A percentile compares a stretch with the other conserved stretches of the same genome.
Evolutionary conservation across 2,113 vertebrate genomes (phyloP).

Genomic region (Ptyas mucosa): DNA sequence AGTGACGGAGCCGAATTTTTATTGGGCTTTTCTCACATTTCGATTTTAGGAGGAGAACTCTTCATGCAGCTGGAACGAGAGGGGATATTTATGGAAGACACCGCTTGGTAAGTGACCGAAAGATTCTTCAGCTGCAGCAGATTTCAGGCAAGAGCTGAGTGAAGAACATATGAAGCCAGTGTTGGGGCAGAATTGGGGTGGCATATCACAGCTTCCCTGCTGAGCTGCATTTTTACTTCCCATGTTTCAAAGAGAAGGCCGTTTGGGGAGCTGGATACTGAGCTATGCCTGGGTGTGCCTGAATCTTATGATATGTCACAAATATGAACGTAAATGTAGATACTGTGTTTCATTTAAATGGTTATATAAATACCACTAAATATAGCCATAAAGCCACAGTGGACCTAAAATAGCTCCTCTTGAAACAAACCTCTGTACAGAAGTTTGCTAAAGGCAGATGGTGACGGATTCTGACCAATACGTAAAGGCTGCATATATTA

Average conservation of each 20-base stretch:
- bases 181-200: neutral
- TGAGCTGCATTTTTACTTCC: neutral
- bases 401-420: neutral
- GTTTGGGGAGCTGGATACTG: neutral
- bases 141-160: neutral
- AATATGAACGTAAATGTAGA: neutral
- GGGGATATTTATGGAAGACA: constrained; percentile 99
- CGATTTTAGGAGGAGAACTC: constrained; percentile 88
- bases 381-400: neutral
- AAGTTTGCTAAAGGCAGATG: neutral
- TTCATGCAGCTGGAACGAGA: constrained; percentile 99
- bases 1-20: constrained; percentile 7
- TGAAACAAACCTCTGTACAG: neutral
- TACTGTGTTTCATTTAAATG: neutral
- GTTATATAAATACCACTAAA: neutral
- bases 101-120: constrained; percentile 85
- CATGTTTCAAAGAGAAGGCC: neutral
- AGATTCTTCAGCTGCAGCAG: constrained; percentile 35
- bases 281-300: neutral
- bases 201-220: neutral
- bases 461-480: neutral
- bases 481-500: neutral
- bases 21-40: constrained; percentile 26
- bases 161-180: neutral
- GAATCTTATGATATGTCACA: neutral